Conservation (phyloP, 2,797 vertebrate genomes). For the Novumbra hubbsi region DNA sequence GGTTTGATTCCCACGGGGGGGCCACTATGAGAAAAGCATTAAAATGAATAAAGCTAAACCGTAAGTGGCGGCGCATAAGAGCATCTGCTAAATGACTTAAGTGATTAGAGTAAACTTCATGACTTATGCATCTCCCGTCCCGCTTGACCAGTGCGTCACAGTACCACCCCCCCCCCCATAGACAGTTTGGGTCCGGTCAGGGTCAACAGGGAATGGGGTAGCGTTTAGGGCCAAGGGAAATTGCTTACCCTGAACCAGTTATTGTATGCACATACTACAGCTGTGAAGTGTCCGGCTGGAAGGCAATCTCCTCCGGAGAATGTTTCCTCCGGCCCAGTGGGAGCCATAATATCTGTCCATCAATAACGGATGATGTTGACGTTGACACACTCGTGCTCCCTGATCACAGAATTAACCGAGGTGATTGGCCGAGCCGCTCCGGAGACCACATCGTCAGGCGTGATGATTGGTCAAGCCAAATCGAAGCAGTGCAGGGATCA, state of each 20-base stretch:
- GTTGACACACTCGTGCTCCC: slow-evolving; percentile 44
- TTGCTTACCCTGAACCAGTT: not conserved
- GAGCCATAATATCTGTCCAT: slow-evolving; percentile 46
- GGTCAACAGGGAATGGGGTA: too few species aligned
- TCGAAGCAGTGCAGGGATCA: slow-evolving; percentile 29
- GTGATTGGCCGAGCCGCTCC: not conserved
- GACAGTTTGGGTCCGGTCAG: too few species aligned
- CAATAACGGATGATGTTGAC: slow-evolving; percentile 67
- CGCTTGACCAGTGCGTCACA: not conserved
- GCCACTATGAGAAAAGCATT: too few species aligned
- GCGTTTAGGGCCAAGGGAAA: not conserved
- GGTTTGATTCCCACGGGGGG: too few species aligned
- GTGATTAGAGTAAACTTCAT: too few species aligned
- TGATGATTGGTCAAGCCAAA: too few species aligned
- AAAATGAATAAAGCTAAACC: too few species aligned
- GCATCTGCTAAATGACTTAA: too few species aligned
- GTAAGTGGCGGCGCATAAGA: too few species aligned
- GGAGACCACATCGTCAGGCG: slow-evolving; percentile 8
- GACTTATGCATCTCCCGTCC: slow-evolving; percentile 38
- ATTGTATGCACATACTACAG: too few species aligned
- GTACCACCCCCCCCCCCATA: too few species aligned
- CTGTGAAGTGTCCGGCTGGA: slow-evolving; percentile 48
- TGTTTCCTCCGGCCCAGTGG: slow-evolving; percentile 15
- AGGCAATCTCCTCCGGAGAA: slow-evolving; percentile 43
- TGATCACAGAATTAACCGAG: slow-evolving; percentile 53